Evolutionary conservation across 2,113 vertebrate genomes (phyloP).

Genomic region (Gasterosteus aculeatus): DNA sequence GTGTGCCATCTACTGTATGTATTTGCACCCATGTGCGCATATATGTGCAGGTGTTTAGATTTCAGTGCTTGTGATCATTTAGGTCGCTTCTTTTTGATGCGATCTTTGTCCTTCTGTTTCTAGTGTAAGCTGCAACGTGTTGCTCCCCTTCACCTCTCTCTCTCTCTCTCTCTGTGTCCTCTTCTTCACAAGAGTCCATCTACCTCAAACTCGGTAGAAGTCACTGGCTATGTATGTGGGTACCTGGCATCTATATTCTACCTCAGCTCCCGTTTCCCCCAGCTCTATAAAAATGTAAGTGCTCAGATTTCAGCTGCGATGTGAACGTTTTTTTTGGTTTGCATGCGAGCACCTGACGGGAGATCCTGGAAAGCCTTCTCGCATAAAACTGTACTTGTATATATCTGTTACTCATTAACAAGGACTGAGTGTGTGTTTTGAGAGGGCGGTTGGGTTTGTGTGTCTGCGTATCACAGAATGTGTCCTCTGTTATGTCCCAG

Average conservation of each 20-base stretch:
- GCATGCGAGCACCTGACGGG: background rate
- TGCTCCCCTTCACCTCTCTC: background rate
- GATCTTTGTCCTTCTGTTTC: background rate
- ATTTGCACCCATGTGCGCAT: background rate
- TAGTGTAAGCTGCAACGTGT: background rate
- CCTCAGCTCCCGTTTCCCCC: constrained; percentile 80
- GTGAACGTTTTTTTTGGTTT: constrained; percentile 8
- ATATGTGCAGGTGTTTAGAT: background rate
- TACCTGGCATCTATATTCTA: constrained; percentile 79
- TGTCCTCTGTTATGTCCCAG: constrained; percentile 55
- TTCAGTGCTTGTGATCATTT: background rate
- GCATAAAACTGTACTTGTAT: constrained; percentile 1
- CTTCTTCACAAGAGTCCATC: constrained; percentile 51
- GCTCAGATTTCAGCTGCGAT: background rate
- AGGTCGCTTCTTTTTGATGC: background rate
- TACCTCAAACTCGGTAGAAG: constrained; percentile 68
- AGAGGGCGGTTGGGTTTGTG: constrained; percentile 8
- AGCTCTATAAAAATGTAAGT: constrained; percentile 83
- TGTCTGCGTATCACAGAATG: constrained; percentile 12
- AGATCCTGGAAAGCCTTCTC: constrained; percentile 1
- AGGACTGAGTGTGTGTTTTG: constrained; percentile 4
- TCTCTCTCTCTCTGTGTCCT: background rate
- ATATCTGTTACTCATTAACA: constrained; percentile 4
- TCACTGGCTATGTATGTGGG: constrained; percentile 82
- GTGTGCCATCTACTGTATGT: background rate